phyloP scores from a whole-genome alignment of 2,888 invertebrate species.

The Polyommatus icarus region DNA sequence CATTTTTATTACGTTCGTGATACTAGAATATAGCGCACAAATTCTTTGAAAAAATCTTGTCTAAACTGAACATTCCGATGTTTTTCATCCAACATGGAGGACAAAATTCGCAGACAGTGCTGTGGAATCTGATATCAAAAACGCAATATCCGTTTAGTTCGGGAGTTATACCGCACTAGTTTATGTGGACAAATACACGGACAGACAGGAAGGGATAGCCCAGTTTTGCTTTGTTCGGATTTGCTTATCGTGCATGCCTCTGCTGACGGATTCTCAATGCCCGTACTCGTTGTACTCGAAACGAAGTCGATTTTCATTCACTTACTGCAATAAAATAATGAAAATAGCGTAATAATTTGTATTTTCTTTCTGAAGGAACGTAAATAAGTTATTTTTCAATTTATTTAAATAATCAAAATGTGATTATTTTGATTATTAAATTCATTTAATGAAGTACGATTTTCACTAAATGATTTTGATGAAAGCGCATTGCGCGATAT shows the following conservation, averaged over 20 bases:
- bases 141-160: slow-evolving; percentile 29
- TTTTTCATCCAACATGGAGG: background rate
- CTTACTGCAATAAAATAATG: too few relatives aligned
- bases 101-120: slow-evolving; percentile 7
- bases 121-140: slow-evolving; percentile 22
- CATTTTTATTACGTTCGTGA: background rate
- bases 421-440: too few relatives aligned
- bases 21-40: background rate
- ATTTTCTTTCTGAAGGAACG: too few relatives aligned
- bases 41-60: background rate
- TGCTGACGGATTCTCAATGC: slow-evolving; percentile 43
- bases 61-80: background rate
- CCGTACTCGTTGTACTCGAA: slow-evolving; percentile 32
- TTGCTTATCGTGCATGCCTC: slow-evolving; percentile 49
- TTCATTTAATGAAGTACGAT: background rate
- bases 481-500: background rate
- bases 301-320: background rate
- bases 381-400: background rate
- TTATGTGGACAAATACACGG: slow-evolving; percentile 48
- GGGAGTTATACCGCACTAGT: slow-evolving; percentile 28
- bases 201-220: slow-evolving; percentile 51
- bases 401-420: background rate
- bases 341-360: too few relatives aligned
- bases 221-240: slow-evolving; percentile 53
- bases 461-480: background rate